A percentile compares a stretch with the other conserved stretches of the same genome.
Evolutionary conservation across 1,140 invertebrate genomes (phyloP).

Genomic region (Euura saliciscinereae): DNA sequence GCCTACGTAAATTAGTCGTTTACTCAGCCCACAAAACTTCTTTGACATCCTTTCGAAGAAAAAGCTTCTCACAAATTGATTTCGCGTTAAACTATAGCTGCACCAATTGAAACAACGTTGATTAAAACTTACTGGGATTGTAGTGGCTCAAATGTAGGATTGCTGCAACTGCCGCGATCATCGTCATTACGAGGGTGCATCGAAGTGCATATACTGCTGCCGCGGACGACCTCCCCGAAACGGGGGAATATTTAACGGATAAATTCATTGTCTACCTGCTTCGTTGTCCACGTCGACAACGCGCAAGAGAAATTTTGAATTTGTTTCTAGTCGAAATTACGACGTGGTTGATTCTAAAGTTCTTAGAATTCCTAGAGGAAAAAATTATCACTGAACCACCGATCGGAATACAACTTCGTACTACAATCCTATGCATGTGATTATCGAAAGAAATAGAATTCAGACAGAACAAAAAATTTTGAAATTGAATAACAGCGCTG

Average conservation of each 20-base stretch:
- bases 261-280: conserved; percentile 39
- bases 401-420: too few species aligned
- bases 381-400: too few species aligned
- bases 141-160: conserved; percentile 55
- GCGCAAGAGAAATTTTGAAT: conserved; percentile 29
- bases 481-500: too few species aligned
- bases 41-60: conserved; percentile 8
- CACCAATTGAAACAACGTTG: neutral
- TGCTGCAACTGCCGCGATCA: conserved; percentile 49
- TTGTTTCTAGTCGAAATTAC: neutral
- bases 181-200: conserved; percentile 41
- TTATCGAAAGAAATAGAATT: too few species aligned
- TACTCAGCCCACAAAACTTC: neutral
- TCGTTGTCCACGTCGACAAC: conserved; percentile 37
- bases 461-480: too few species aligned
- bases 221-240: neutral
- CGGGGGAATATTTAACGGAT: conserved; percentile 29
- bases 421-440: too few species aligned
- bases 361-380: neutral
- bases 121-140: conserved; percentile 48
- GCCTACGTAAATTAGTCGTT: too few species aligned
- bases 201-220: conserved; percentile 43
- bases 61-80: conserved; percentile 11
- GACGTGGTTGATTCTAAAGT: neutral
- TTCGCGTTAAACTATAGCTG: neutral